Evolutionary conservation across 2,888 invertebrate genomes (phyloP), one percentile per base, ranked within the genome.

Genomic region (Crocallis elinguaria): DNA sequence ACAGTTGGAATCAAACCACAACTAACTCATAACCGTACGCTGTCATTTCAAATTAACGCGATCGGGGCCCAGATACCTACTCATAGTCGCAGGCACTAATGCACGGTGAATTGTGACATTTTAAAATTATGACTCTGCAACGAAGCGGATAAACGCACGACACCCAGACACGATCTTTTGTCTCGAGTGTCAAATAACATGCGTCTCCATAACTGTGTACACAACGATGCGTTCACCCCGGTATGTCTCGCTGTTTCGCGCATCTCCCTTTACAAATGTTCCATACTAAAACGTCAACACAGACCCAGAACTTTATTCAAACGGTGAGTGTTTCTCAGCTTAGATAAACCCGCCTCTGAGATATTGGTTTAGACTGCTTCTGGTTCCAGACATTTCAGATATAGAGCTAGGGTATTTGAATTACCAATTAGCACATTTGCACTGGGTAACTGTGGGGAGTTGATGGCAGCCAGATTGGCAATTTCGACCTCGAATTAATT

Each of bases 351-450:
- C 16, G 25, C 9, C 33, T 49, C 43, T 46, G 37, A 43, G 46
- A 46, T 50, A 46, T 46, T 42, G 37, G 50, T 43, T 50, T 33
- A 50, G 42, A 56, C 50, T 32, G 49, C 12, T 42, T 33, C 51
- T 45, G 36, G 48, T 21, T 38, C 43, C 41, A 51, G 48, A 48
- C 48, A 35, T 41, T 46, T 36, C 37, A 17, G 38, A 37, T 55
- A 33, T 45, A 36, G 35, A 39, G 36, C 38, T 39, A 43, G 33
- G 23, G 45, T 43, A 49, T 55, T 49, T 55, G 51, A 55, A 52
- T 55, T 55, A 55, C 52, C 49, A 52, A 52, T 59, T 49, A 55
- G 49, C 45, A 42, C 49, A 55, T 59, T 59, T 55, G 59, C 55
- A 55, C 52, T 38, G 45, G 30, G 38, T 46, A 52, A 42, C 49